A percentile compares a stretch with the other conserved stretches of the same genome.
phyloP scores from a whole-genome alignment of 2,888 invertebrate genomes.

The Galerucella nymphaeae region DNA sequence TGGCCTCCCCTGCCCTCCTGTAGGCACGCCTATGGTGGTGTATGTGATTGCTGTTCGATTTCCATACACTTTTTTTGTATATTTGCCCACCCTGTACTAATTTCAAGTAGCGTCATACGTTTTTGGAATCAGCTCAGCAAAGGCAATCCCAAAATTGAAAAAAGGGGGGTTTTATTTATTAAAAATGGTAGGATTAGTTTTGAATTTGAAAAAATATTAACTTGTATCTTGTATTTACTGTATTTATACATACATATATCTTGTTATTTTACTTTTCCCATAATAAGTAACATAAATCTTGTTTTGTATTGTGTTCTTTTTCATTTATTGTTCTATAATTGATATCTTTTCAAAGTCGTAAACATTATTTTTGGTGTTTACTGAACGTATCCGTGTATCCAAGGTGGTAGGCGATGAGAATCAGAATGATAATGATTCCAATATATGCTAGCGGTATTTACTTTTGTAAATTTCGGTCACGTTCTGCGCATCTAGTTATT shows the following conservation, averaged over 20 bases:
- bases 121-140: neutral
- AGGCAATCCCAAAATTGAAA: neutral
- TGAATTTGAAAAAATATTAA: too few species aligned
- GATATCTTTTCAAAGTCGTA: constrained; percentile 1
- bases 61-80: too few species aligned
- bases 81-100: too few species aligned
- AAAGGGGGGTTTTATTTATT: too few species aligned
- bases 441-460: neutral
- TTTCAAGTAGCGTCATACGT: too few species aligned
- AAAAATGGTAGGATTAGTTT: too few species aligned
- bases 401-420: constrained; percentile 19
- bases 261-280: neutral
- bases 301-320: neutral
- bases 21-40: too few species aligned
- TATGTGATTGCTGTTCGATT: too few species aligned
- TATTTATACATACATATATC: too few species aligned
- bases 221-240: too few species aligned
- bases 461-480: constrained; percentile 12
- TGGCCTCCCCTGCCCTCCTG: too few species aligned
- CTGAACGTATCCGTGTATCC: neutral
- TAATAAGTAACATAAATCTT: neutral
- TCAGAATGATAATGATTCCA: neutral
- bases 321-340: neutral
- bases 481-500: constrained; percentile 2
- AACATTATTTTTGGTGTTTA: constrained; percentile 6